Evolutionary conservation across 2,113 vertebrate species (phyloP).

Genomic region (Phodopus roborovskii): DNA sequence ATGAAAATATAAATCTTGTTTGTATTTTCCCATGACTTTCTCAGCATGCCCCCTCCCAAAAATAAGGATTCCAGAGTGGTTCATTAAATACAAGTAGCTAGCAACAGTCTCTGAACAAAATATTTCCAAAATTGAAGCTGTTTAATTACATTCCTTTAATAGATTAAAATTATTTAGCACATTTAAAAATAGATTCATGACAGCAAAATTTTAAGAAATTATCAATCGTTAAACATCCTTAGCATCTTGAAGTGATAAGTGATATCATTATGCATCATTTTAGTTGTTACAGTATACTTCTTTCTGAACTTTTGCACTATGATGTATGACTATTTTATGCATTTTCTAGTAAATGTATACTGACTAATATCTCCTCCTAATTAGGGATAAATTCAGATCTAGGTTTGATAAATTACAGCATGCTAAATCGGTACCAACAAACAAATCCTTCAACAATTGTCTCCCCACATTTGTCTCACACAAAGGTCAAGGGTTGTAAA

Average conservation of each 20-base stretch:
- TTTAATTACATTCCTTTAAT: neutral
- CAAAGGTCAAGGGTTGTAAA: neutral
- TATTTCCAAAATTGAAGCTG: neutral
- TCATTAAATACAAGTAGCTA: neutral
- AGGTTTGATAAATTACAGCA: neutral
- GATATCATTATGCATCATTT: neutral
- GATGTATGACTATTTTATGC: neutral
- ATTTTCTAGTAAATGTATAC: conserved; percentile 2
- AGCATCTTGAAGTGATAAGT: neutral
- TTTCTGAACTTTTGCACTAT: neutral
- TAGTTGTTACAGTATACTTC: neutral
- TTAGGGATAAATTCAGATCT: conserved; percentile 4
- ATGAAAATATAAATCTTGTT: conserved; percentile 48
- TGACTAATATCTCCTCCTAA: neutral
- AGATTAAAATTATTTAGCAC: neutral
- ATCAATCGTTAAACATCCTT: neutral
- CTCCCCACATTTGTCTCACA: neutral
- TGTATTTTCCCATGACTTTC: neutral
- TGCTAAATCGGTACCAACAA: neutral
- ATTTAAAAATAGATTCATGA: neutral
- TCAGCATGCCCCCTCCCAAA: conserved; percentile 38
- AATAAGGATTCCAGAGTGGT: conserved; percentile 26
- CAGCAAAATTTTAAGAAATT: neutral
- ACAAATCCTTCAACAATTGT: neutral
- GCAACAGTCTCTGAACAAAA: neutral